Base-by-base conservation (phyloP, 2,797 vertebrate species). In the Eulemur coronatus region DNA sequence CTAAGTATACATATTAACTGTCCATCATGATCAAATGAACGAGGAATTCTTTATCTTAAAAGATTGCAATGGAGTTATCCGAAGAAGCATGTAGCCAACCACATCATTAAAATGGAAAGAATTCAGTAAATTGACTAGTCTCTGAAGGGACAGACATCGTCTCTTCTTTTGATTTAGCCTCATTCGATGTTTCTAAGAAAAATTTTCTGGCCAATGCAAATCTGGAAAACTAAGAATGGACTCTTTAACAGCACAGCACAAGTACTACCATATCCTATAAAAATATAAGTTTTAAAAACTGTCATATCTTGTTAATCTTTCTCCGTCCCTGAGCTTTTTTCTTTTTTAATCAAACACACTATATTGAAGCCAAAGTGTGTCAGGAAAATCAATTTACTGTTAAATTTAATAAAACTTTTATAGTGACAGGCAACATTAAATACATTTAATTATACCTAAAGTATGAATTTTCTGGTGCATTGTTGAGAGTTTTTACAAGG, bases 1-100 rank as follows among this genome's bases (percentile, higher is more conserved):
- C 78, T 95, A 96, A 97, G 93, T 97, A 91, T 89, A 93, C 78
- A 86, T 28, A 96, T 93, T 95, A 95, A 94, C 88, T 79, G 72
- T 91, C 70, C 55, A 82, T 35, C 61, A 78, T 96, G 78, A 95
- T 97, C 82, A 86, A 95, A 92, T 73, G 94, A 92, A 92, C 78
- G 73, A 95, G 78, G 50, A 96, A 85, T 97, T 91, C 76, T 95
- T 97, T 90, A 92, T 82, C 41, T 88, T 79, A 65, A 94, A 91
- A 86, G 7, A 79, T 86, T 97, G 50, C 67, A 72, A 50, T 92
- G 38, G 95, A 96, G 84, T 82, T 92, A 96, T 85, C 63, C 35
- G 85, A 94, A 85, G 78, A 94, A 91, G 73, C 26, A 15, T 70
- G 59, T 59, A 94, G 79, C 26, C 78, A 97, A 93, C 33, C 65